Evolutionary conservation across 2,888 invertebrate species (phyloP), one percentile per base, ranked within the genome.

Genomic region (Sarcophaga subvicina): DNA sequence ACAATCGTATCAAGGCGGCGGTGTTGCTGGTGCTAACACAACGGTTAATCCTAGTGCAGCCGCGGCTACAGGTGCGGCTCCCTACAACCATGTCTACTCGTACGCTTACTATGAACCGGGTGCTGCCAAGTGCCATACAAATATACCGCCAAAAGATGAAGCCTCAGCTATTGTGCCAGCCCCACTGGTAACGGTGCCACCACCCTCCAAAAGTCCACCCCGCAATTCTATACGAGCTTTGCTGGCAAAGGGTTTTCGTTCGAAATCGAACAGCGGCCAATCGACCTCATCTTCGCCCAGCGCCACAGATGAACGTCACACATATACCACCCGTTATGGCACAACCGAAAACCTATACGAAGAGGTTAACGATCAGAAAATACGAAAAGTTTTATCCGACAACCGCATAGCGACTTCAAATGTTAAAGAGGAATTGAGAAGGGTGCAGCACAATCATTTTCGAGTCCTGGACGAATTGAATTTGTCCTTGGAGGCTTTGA

Each of bases 381-480:
- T 93, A 78, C 92, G 93, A 59, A 93, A 93, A 84, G 93, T 93
- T 49, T 89, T 93, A 4, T 93, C 93, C 69, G 94, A 93, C 84
- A 95, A 95, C 90, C 95, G 96, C 8, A 94, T 96, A 81, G 95
- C 96, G 88, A 90, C 89, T 6, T 96, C 96, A 20, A 95, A 96
- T 81, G 96, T 97, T 47, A 97, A 97, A 91, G 97, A 97, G 91
- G 98, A 98, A 94, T 96, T 97, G 70, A 95, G 97, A 76, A 95
- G 96, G 87, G 97, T 98, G 59, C 97, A 98, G 92, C 96, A 96
- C 88, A 95, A 97, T 89, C 98, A 98, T 93, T 96, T 96, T 90
- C 95, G 97, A 90, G 97, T 98, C 90, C 95, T 98, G 89, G 97
- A 97, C 84, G 97, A 98, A 93, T 94, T 98, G 87, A 98, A 98